Evolutionary conservation across 2,113 vertebrate genomes (phyloP), one percentile per base, ranked within the genome.

Genomic region (Corydoras sp.): DNA sequence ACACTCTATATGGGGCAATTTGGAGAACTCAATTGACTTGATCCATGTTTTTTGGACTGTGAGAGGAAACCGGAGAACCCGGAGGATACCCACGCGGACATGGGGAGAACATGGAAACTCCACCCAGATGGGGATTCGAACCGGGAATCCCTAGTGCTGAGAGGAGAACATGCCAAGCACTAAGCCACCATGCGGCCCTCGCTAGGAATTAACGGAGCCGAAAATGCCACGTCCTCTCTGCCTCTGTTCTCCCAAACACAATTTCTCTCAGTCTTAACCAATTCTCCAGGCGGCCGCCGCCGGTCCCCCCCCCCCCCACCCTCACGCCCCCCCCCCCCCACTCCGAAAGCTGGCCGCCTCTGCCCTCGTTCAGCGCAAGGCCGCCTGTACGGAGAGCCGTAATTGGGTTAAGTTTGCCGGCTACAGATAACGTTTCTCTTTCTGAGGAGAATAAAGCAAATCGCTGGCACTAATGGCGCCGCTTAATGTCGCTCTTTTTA

Each of bases 371-470:
- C 82, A 80, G 58, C 18, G 69, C 83, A 85, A 86, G 86, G 83
- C 82, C 86, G 85, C 86, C 77, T 77, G 81, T 87, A 86, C 84
- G 86, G 86, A 84, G 85, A 86, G 84, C 86, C 87, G 88, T 90
- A 91, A 90, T 91, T 90, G 87, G 90, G 89, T 91, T 89, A 91
- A 90, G 88, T 91, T 91, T 91, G 89, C 89, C 86, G 82, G 82
- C 85, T 83, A 89, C 88, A 91, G 88, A 91, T 91, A 90, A 89
- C 89, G 89, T 87, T 90, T 89, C 84, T 88, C 87, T 89, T 89
- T 89, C 88, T 89, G 89, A 81, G 31, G 85, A 88, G 86, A 86
- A 84, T 85, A 86, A 71, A 84, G 74, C 84, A 84, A 86, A 86
- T 84, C 82, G 83, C 86, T 90, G 86, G 89, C 87, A 88, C 86